Percentiles rank a stretch among this genome's conserved stretches.
Conservation (phyloP, 2,113 vertebrate genomes). For the Camelus dromedarius region DNA sequence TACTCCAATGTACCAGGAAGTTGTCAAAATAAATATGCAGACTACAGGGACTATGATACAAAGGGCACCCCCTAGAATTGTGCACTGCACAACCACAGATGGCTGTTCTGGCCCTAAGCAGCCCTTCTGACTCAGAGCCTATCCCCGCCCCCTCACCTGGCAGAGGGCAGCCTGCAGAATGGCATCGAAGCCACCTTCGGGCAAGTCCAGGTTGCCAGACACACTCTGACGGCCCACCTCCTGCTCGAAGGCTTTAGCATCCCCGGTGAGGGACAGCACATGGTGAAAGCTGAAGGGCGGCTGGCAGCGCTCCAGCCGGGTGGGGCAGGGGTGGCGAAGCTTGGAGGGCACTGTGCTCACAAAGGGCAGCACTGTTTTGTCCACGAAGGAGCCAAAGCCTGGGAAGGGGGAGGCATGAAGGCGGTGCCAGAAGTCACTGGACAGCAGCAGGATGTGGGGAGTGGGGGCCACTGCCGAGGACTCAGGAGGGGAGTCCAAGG, state of each 20-base stretch:
- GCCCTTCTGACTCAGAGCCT: neutral
- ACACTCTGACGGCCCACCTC: conserved; percentile 88
- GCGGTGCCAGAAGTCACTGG: neutral
- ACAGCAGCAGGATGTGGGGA: neutral
- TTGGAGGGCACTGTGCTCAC: conserved; percentile 86
- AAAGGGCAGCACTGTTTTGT: conserved; percentile 90
- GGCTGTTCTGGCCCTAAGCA: neutral
- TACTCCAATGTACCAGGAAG: neutral
- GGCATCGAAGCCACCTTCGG: conserved; percentile 90
- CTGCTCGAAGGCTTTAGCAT: conserved; percentile 83
- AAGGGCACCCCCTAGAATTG: neutral
- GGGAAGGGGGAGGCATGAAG: neutral
- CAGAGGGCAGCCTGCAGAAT: conserved; percentile 90
- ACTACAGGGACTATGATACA: neutral
- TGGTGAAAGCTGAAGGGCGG: conserved; percentile 88
- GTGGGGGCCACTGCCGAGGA: neutral
- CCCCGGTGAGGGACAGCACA: conserved; percentile 85
- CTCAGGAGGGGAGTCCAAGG: neutral
- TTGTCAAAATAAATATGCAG: neutral
- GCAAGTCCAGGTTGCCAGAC: conserved; percentile 90
- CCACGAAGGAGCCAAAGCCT: conserved; percentile 93
- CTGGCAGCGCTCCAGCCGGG: conserved; percentile 84
- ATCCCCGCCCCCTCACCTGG: conserved; percentile 79
- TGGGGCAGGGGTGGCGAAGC: conserved; percentile 86
- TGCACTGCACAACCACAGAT: neutral